These are phyloP conservation scores for Aproaerema taeniolella DNA, from an alignment of 2,888 invertebrate genomes.

Conservation along the genomic window DNA sequence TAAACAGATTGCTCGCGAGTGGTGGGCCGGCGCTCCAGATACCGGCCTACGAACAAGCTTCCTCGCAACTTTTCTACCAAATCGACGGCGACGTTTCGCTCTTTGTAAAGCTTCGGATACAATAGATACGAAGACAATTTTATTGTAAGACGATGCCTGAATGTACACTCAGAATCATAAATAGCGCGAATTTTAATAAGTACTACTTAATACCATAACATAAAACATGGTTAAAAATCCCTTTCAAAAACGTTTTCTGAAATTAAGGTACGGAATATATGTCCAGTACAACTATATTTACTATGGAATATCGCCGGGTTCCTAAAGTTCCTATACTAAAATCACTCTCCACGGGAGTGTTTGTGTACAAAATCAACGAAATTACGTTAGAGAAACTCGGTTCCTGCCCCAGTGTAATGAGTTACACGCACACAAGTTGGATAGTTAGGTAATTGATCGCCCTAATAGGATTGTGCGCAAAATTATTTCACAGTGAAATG, in stretches of 20 bases:
- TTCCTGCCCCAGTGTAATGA: too few relatives aligned
- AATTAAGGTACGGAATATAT: too few relatives aligned
- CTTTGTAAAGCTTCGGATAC: constrained; percentile 38
- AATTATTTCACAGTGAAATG: constrained; percentile 11
- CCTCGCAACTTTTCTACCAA: constrained; percentile 52
- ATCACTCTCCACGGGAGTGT: too few relatives aligned
- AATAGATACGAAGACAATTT: constrained; percentile 31
- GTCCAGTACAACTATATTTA: too few relatives aligned
- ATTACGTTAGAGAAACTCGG: constrained; percentile 5
- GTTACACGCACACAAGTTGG: constrained; percentile 3
- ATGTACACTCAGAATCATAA: constrained; percentile 10
- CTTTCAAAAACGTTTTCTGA: too few relatives aligned
- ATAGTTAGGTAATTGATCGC: constrained; percentile 7
- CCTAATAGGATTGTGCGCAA: constrained; percentile 4
- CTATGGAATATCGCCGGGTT: too few relatives aligned
- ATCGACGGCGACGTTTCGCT: constrained; percentile 37
- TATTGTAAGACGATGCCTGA: constrained; percentile 26
- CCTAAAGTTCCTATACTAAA: too few relatives aligned
- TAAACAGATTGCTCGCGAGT: constrained; percentile 75
- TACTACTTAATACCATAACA: too few relatives aligned
- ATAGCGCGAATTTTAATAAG: too few relatives aligned
- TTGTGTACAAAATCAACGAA: constrained; percentile 9
- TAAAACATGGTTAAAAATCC: too few relatives aligned
- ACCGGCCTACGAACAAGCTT: constrained; percentile 58
- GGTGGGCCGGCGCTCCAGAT: constrained; percentile 54